Evolutionary conservation across 1,140 invertebrate species (phyloP).

Genomic region (Fopius arisanus): DNA sequence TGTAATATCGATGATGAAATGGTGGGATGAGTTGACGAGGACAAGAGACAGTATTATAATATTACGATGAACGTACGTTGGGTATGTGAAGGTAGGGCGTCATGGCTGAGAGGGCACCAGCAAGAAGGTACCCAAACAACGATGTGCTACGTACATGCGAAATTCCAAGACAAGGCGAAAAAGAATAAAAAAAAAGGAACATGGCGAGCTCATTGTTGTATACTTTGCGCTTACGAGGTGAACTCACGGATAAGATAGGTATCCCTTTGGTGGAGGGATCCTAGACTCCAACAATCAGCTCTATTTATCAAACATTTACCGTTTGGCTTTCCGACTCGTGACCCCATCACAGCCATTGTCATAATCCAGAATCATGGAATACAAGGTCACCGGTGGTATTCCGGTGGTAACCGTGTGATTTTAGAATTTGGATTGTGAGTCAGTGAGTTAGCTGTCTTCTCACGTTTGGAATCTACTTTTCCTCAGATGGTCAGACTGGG

Average conservation of each 20-base stretch:
- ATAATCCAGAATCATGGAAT: not conserved
- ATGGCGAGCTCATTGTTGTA: slow-evolving; percentile 58
- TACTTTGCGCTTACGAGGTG: slow-evolving; percentile 20
- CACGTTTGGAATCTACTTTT: not conserved
- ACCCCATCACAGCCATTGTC: not conserved
- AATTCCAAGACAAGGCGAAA: slow-evolving; percentile 13
- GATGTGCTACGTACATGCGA: slow-evolving; percentile 42
- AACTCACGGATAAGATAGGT: slow-evolving; percentile 46
- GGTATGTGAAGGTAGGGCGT: slow-evolving; percentile 57
- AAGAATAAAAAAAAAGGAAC: slow-evolving; percentile 45
- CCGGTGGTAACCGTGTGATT: too few relatives aligned
- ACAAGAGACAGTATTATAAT: not conserved
- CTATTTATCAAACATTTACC: not conserved
- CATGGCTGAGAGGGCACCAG: slow-evolving; percentile 53
- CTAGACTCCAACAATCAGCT: too few relatives aligned
- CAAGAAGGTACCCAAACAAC: slow-evolving; percentile 41
- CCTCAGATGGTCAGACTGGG: not conserved
- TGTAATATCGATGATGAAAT: too few relatives aligned
- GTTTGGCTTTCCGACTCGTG: not conserved
- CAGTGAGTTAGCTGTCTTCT: not conserved
- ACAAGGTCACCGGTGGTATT: not conserved
- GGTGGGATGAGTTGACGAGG: not conserved
- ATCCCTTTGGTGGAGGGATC: not conserved
- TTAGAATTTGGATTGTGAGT: not conserved
- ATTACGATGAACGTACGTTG: not conserved